Evolutionary conservation across 2,888 invertebrate species (phyloP).

Genomic region (Oconnorella tubifera): DNA sequence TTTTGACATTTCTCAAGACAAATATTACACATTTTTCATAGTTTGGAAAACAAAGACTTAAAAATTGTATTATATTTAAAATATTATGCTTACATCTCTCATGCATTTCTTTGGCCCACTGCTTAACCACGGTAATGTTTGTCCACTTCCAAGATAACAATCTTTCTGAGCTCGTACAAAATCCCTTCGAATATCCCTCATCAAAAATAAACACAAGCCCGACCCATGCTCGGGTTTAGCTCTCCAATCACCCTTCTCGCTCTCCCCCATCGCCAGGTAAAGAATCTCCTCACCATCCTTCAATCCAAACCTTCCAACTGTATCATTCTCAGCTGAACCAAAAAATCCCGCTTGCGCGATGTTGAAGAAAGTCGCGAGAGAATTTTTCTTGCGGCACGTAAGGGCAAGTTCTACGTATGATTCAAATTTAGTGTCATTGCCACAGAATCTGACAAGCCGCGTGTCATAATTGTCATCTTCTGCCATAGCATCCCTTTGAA

Average conservation of each 20-base stretch:
- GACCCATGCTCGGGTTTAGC: background rate
- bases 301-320: slow-evolving; percentile 10
- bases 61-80: too few relatives aligned
- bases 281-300: slow-evolving; percentile 20
- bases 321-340: slow-evolving; percentile 23
- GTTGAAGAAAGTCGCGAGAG: slow-evolving; percentile 24
- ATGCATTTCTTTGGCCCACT: slow-evolving; percentile 16
- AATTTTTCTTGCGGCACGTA: slow-evolving; percentile 33
- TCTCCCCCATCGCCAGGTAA: slow-evolving; percentile 23
- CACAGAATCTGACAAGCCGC: slow-evolving; percentile 49
- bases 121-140: slow-evolving; percentile 31
- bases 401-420: slow-evolving; percentile 54
- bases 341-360: slow-evolving; percentile 31
- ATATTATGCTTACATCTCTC: slow-evolving; percentile 29
- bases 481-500: slow-evolving; percentile 40
- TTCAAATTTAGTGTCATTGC: slow-evolving; percentile 41
- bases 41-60: too few relatives aligned
- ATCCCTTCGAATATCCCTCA: slow-evolving; percentile 25
- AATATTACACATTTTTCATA: too few relatives aligned
- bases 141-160: slow-evolving; percentile 31
- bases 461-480: slow-evolving; percentile 34
- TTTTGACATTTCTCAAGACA: too few relatives aligned
- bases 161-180: slow-evolving; percentile 31
- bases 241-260: background rate
- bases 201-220: slow-evolving; percentile 29